Evolutionary conservation across 2,888 invertebrate species (phyloP), one percentile per base, ranked within the genome.

Genomic region (Bimastos eiseni): DNA sequence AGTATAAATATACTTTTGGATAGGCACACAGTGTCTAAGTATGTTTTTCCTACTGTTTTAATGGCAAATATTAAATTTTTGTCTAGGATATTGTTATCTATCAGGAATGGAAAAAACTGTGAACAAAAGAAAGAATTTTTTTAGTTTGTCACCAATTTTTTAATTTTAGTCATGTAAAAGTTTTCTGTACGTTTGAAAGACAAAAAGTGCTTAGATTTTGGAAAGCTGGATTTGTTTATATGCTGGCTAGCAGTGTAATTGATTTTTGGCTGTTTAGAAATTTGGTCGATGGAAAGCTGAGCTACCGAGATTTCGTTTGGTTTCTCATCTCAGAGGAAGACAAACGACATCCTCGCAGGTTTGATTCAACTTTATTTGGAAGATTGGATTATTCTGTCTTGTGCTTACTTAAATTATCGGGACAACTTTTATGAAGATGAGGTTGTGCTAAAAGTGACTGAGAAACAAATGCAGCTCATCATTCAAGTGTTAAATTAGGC

Each of bases 251-350:
- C 30, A 70, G 70, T 70, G 30, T 30, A 70, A 70, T 5, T 17
- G 11, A n/a, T 91, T 34, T 88, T 30, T 84, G n/a, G 30, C 38
- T 33, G 89, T 91, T 83, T 89, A 92, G 92, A 41, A 91, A 91
- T 36, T 86, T 92, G 93, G 95, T 95, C 92, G 95, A 96, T 88
- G 95, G 95, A 24, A 97, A 97, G 94, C 98, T 99, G 98, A 98
- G 98, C 86, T 99, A 99, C 95, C 97, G 98, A 0, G 99, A 99
- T 95, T 99, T 99, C 95, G 99, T 99, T 13, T 99, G 99, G 98
- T 99, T 99, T 95, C 96, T 99, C 91, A 96, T 99, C 17, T 98
- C 99, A 83, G 99, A 99, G 95, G 99, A 99, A 95, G 99, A 99
- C 95, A 99, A 99, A 95, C 97, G 97, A 92, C 98, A 99, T 95